phyloP scores from a whole-genome alignment of 2,797 vertebrate genomes.

The Pipistrellus kuhlii region DNA sequence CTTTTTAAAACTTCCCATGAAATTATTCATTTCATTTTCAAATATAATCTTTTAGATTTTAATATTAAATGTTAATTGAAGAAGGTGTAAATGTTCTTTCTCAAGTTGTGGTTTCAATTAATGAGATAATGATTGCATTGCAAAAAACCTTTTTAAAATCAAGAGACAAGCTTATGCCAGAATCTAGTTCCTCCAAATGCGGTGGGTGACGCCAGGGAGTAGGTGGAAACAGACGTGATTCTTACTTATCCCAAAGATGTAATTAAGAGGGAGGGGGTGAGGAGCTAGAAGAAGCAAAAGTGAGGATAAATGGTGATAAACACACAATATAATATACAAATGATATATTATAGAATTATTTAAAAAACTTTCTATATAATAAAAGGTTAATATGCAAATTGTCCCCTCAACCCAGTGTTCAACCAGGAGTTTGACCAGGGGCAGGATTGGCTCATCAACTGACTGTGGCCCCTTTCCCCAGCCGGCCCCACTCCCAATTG shows the following conservation, averaged over 20 bases:
- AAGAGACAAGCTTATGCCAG: background rate
- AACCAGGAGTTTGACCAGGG: no score
- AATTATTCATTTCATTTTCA: conserved; percentile 76
- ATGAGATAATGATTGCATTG: background rate
- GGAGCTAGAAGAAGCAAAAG: no score
- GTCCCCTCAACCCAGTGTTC: no score
- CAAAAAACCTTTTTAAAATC: conserved; percentile 12
- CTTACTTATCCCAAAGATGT: background rate
- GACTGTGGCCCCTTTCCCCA: no score
- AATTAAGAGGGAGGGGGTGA: background rate
- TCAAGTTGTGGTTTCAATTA: background rate
- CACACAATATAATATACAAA: no score
- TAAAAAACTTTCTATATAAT: background rate
- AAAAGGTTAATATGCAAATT: no score
- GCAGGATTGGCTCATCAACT: no score
- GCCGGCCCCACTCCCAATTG: no score
- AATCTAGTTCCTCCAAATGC: background rate
- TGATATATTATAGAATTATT: background rate
- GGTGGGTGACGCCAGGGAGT: background rate
- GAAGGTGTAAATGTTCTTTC: background rate
- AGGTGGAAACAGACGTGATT: background rate
- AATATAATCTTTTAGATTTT: conserved; percentile 44
- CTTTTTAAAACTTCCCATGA: conserved; percentile 38
- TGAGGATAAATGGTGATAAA: no score
- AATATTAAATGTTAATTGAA: conserved; percentile 56